Base-by-base conservation (phyloP, 2,888 invertebrate genomes). In the Drosophila paucipuncta region DNA sequence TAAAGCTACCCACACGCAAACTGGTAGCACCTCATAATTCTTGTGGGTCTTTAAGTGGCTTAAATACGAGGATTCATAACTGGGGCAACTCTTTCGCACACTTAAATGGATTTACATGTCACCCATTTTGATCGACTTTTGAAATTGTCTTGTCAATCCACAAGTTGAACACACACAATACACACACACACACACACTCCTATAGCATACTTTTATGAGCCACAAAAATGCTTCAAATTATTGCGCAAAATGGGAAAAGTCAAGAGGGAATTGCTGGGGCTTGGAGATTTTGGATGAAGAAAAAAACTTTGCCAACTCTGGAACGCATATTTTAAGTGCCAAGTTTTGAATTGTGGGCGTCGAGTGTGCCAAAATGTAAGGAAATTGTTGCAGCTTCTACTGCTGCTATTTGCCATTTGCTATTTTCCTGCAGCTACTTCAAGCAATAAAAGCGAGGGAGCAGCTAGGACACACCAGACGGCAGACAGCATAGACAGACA, bases 301-400 rank as follows among this genome's bases (percentile, higher is more conserved):
- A 55, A 63, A 78, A 78, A 73, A 54, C 50, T 78, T 80, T 64
- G 22, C 9, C 53, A 58, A 65, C 69, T 75, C 76, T 70, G 18
- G 54, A 71, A 76, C 81, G 85, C 88, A 87, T 85, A 85, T 85
- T 85, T 85, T 83, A 83, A 85, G 88, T 85, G 88, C 80, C 85
- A 85, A 85, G 85, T 78, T 85, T 85, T 76, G 75, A 78, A 69
- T 78, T 78, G 78, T 78, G 78, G 75, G 78, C 75, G 79, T 73
- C 68, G 77, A 80, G 80, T 80, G 72, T 79, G 60, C 75, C 76
- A 78, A 82, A 78, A 78, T 77, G 81, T 74, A 73, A 73, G 85
- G 70, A 88, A 88, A 83, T 85, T 77, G 79, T 88, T 81, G 83
- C 88, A 81, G 71, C 83, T 72, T 70, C 82, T n/a, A 57, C 57